These are phyloP conservation scores for Anoplius nigerrimus DNA, from an alignment of 2,888 invertebrate genomes.

Conservation along the genomic window DNA sequence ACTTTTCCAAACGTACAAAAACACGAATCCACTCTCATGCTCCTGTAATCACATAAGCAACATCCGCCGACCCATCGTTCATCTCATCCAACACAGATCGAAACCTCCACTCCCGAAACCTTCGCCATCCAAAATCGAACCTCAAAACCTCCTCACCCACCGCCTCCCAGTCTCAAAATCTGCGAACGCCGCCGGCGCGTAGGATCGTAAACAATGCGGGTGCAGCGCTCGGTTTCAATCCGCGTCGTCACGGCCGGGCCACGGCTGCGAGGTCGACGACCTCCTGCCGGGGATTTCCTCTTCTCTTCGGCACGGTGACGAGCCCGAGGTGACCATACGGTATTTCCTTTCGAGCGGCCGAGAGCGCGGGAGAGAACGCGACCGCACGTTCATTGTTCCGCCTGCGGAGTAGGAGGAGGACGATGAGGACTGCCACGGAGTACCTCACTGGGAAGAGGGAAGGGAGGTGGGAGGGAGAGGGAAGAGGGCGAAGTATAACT, in stretches of 20 bases:
- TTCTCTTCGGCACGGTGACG: constrained; percentile 45
- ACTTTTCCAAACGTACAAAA: no score
- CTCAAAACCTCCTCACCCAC: no score
- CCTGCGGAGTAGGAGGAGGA: constrained; percentile 31
- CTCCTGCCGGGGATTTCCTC: constrained; percentile 55
- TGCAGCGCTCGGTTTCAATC: no score
- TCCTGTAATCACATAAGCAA: no score
- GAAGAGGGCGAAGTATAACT: constrained; percentile 54
- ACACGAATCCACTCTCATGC: no score
- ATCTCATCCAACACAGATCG: no score
- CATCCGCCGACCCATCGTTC: no score
- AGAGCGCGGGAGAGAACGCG: constrained; percentile 48
- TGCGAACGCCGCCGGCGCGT: no score
- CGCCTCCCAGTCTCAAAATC: no score
- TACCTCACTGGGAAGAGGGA: constrained; percentile 3
- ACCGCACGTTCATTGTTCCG: constrained; percentile 45
- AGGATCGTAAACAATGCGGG: no score
- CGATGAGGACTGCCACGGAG: background rate
- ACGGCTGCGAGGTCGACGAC: constrained; percentile 43
- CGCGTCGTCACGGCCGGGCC: background rate
- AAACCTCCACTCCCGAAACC: no score
- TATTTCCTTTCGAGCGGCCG: constrained; percentile 56
- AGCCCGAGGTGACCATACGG: constrained; percentile 61
- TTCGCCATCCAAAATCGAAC: no score
- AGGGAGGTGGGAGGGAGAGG: constrained; percentile 18